Conservation (phyloP, 2,113 vertebrate species). For the Peromyscus californicus region DNA sequence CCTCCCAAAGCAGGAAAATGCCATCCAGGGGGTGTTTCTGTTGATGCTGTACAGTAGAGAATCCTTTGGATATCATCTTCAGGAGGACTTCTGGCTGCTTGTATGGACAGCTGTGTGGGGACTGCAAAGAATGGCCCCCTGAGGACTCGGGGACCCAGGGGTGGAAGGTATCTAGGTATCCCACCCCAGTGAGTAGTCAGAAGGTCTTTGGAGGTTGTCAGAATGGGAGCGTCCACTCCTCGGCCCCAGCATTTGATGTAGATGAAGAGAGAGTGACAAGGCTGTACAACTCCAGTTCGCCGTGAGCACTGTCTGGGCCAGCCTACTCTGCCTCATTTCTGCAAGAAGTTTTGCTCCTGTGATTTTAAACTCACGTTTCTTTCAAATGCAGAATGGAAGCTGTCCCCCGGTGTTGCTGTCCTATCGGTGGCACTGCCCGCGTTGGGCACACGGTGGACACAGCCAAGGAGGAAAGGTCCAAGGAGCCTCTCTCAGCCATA, state of each 20-base stretch:
- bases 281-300: not conserved
- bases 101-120: too few species aligned
- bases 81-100: not conserved
- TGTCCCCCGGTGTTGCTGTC: too few species aligned
- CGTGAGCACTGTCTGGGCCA: not conserved
- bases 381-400: not conserved
- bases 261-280: fast-evolving
- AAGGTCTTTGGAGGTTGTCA: not conserved
- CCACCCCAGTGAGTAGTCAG: too few species aligned
- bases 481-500: not conserved
- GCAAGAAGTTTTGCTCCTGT: not conserved
- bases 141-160: not conserved
- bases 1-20: not conserved
- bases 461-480: not conserved
- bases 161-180: not conserved
- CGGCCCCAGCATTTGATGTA: not conserved
- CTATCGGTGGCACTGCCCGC: not conserved
- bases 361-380: not conserved
- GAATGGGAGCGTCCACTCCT: not conserved
- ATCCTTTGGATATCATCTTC: not conserved
- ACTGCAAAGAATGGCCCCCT: not conserved
- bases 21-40: too few species aligned
- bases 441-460: not conserved
- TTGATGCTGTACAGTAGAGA: not conserved
- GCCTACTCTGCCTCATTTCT: not conserved